Base-by-base conservation (phyloP, 2,888 invertebrate species). In the Hypomecis punctinalis region DNA sequence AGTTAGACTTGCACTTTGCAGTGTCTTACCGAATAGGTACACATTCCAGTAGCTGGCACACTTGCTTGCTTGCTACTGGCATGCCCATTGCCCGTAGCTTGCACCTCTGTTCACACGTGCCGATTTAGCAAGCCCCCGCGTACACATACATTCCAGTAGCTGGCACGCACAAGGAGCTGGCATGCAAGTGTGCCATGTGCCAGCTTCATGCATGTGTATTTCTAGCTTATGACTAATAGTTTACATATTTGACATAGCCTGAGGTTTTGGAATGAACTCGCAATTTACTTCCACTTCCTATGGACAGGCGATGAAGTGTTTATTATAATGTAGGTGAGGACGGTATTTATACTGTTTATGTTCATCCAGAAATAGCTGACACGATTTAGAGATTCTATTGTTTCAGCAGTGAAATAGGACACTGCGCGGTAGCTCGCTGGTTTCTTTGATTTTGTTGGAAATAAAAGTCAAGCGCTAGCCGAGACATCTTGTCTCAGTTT, bases 381-480 rank as follows among this genome's bases (percentile, higher is more conserved):
- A 79, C 75, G 62, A 73, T 76, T 80, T 72, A 61, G 67, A 72
- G 71, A 71, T 69, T 66, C 76, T 70, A 79, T 80, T 78, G 79
- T 81, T 77, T 77, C 74, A 73, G 76, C 62, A 76, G 71, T 78
- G 81, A 76, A 80, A 81, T 71, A 37, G 47, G 76, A 81, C 68
- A 68, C 73, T 63, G 58, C 49, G 70, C 64, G 68, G 48, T 60
- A 45, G 62, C 67, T 35, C 45, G 55, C 68, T 72, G 70, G 71
- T 73, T 67, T 58, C 69, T 59, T 74, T 75, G 71, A 71, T 72
- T 74, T 74, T 70, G 63, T 43, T 53, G 61, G 70, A 65, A 66
- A 67, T 58, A 61, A 71, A 59, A 55, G 46, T 70, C 69, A 60
- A 68, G 61, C 64, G 66, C 60, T 13, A 63, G 54, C 43, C 13